Base-by-base conservation (phyloP, 2,113 vertebrate genomes). In the Sapayoa aenigma region DNA sequence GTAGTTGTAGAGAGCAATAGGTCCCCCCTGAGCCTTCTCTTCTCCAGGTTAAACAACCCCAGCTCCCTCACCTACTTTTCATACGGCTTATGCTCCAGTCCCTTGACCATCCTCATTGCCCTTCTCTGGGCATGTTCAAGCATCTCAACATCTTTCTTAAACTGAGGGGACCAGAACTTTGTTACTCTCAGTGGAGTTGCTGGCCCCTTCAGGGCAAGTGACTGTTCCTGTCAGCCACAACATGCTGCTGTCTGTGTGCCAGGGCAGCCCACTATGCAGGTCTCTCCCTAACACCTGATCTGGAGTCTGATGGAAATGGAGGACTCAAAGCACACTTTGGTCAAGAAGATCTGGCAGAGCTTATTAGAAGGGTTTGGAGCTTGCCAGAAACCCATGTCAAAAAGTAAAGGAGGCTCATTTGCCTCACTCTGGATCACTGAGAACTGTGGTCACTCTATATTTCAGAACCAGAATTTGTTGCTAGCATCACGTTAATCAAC, bases 221-320 rank as follows among this genome's bases (percentile, higher is more conserved):
- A 22, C 21, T 39, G 21, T 5, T 2, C 18, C 20, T 50, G 23
- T 30, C 39, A 58, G 53, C 14, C 41, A 21, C 28, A 28, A 5
- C 22, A 47, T 0, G 0, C 41, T 84, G 23, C 30, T 39, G 27
- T 23, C 59, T 69, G 14, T 50, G 7, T 23, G 27, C 33, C 19
- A 49, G 42, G 41, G 18, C 17, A 20, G 35, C 21, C 44, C 21
- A 60, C 35, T 44, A 37, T 3, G 0, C 4, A 6, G 14, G 8
- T 25, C 4, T 53, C 31, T 84, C 37, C 65, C 46, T 78, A 46
- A 55, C 47, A 67, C 7, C 1, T 5, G 23, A 42, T 50, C 52
- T 15, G 39, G 55, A 82, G 28, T 22, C 56, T n/a, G 33, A 30
- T 27, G 30, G 47, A 67, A 84, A 55, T 13, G 0, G 84, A 37